These are phyloP conservation scores for Pseudococcus longispinus DNA, from an alignment of 2,888 invertebrate species.

Conservation along the genomic window DNA sequence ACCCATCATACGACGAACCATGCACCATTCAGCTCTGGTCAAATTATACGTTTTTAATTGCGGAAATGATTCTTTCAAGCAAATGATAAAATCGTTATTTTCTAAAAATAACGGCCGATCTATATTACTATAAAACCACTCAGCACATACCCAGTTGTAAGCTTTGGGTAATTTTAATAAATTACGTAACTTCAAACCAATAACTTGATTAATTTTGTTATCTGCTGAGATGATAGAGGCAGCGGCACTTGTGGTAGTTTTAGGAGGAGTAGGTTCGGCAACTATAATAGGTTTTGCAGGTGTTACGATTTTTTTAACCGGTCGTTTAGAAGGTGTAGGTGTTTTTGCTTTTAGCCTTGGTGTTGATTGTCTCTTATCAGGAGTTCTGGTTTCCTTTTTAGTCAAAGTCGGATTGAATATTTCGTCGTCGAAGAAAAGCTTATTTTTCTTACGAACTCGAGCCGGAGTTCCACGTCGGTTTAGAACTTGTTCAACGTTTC, in stretches of 20 bases:
- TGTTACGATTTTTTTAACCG: constrained; percentile 44
- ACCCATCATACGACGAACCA: constrained; percentile 94
- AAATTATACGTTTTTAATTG: constrained; percentile 85
- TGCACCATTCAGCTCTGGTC: constrained; percentile 92
- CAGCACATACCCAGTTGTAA: constrained; percentile 98
- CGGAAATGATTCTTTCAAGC: constrained; percentile 92
- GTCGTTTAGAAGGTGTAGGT: constrained; percentile 57
- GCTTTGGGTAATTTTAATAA: constrained; percentile 96
- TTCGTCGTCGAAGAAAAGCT: constrained; percentile 88
- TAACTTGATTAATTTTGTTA: constrained; percentile 69
- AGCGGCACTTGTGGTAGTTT: not conserved
- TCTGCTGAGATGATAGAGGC: not conserved
- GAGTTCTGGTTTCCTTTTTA: constrained; percentile 49
- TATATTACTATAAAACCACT: constrained; percentile 99
- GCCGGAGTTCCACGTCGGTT: constrained; percentile 68
- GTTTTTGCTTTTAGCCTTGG: constrained; percentile 57
- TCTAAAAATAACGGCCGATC: constrained; percentile 91
- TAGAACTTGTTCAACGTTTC: constrained; percentile 49
- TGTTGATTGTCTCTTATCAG: constrained; percentile 1
- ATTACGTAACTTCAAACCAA: constrained; percentile 88
- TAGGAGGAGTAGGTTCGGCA: constrained; percentile 49
- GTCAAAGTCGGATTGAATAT: constrained; percentile 66
- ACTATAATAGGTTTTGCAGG: constrained; percentile 35
- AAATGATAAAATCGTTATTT: constrained; percentile 95
- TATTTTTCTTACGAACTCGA: constrained; percentile 86